These are phyloP conservation scores for Drosophila ironensis DNA, from an alignment of 1,140 invertebrate genomes.

Conservation along the genomic window DNA sequence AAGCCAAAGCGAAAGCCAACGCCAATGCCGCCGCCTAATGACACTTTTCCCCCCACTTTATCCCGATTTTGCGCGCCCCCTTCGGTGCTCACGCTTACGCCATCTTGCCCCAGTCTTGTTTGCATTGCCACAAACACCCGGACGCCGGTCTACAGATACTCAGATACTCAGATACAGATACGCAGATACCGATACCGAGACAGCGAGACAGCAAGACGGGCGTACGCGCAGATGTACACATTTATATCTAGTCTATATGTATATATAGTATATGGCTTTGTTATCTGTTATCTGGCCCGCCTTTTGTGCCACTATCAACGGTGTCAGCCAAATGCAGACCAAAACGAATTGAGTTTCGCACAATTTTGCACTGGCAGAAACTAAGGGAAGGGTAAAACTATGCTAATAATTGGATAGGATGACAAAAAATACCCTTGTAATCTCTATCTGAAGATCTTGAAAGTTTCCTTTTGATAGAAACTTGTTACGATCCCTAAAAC, in stretches of 20 bases:
- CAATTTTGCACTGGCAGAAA: conserved; percentile 12
- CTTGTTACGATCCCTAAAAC: too few relatives aligned
- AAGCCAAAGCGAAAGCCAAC: not conserved
- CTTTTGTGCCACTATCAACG: conserved; percentile 50
- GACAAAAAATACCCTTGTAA: too few relatives aligned
- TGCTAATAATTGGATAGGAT: too few relatives aligned
- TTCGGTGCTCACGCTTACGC: conserved; percentile 22
- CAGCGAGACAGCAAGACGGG: not conserved
- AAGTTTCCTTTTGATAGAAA: too few relatives aligned
- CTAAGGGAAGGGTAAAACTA: too few relatives aligned
- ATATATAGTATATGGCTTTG: conserved; percentile 32
- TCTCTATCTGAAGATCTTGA: too few relatives aligned
- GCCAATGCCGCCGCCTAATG: conserved; percentile 56
- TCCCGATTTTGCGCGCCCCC: not conserved
- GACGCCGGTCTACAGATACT: not conserved
- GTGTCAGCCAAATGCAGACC: conserved; percentile 51
- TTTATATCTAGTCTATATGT: not conserved
- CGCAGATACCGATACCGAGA: too few relatives aligned
- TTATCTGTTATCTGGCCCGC: conserved; percentile 55
- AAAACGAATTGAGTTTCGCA: conserved; percentile 37
- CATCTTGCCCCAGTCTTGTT: conserved; percentile 46
- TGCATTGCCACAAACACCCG: conserved; percentile 40
- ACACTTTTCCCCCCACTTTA: conserved; percentile 29
- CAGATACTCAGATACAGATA: not conserved
- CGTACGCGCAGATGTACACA: not conserved